Base-by-base conservation (phyloP, 2,113 vertebrate genomes). In the Centropus unirufus region DNA sequence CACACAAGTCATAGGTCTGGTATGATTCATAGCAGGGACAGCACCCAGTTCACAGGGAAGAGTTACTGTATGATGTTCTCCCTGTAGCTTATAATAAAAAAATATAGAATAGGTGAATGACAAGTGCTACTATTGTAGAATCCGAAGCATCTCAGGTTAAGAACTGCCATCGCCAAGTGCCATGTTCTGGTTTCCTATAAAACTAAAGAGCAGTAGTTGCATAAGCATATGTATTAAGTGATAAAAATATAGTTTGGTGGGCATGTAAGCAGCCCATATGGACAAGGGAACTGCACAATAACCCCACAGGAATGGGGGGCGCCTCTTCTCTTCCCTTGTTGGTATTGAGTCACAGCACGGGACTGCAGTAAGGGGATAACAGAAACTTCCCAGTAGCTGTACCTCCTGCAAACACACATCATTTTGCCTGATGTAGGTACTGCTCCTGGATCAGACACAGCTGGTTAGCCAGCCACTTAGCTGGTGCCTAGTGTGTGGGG, bases 221-320 rank as follows among this genome's bases (percentile, higher is more conserved):
- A 12, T 10, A 66, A 79, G 10, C 49, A 47, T 6, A 1, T 21
- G 10, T 11, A 55, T 20, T 30, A 73, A 42, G 54, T 34, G 54
- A 21, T 39, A 59, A 82, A 76, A 88, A 90, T 34, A 42, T 4
- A 73, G 36, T 22, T 62, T 63, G 32, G 26, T 2, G 9, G 36
- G 20, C 27, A 54, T 0, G 0, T 51, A 62, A 39, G 15, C 32
- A 83, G 34, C 19, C 30, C 29, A 0, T 49, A 26, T 9, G 67
- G 52, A 21, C 17, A 54, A 40, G 15, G 15, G 3, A 64, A 14
- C 19, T 22, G 40, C 40, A 51, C 1, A 1, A 40, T 1, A 66
- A 20, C 30, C 27, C 24, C 23, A 19, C 14, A n/a, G 27, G 15
- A 19, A 7, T 7, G 8, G 12, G 12, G 3, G 11, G 0, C 52